Evolutionary conservation across 2,888 invertebrate species (phyloP), one percentile per base, ranked within the genome.

Genomic region (Spialia ferax): DNA sequence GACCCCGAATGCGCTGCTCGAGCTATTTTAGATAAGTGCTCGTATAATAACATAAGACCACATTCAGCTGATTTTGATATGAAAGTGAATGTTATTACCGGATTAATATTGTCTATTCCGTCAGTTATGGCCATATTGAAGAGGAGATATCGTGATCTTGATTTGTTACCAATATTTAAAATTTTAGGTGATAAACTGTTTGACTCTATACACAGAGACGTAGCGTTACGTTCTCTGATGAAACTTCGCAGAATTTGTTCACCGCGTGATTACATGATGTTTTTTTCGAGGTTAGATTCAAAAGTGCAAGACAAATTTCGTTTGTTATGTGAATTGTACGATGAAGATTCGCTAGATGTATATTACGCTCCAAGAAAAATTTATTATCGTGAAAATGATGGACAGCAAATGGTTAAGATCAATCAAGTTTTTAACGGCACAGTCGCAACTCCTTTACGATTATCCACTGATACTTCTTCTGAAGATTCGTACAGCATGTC

Each of bases 231-330:
- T 75, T 96, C 97, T 1, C 85, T 97, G 68, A 88, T 95, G 57
- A 96, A 96, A 84, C 94, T 97, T 62, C 94, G 96, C 60, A 95
- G 96, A 71, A 89, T 95, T 7, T 94, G 97, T 68, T 97, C 97
- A 0, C 88, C 93, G 1, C 90, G 94, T 8, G 95, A 95, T 68
- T 97, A 97, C 78, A 94, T 95, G 76, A 88, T 91, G 50, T 94
- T 94, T 73, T 82, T 95, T 74, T 86, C 90, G 29, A 83, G 80
- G 73, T 78, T 93, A 70, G 89, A 93, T 77, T 74, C 82, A 10
- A 88, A 87, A 77, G 92, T 94, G 18, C 95, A 95, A 76, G 91
- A 95, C 23, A 94, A 94, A 68, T 95, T 92, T 78, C 83, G 88
- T 62, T 74, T 83, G 65, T 76, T 94, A 45, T 92, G 91, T 74